Percentiles rank a stretch among this genome's conserved stretches.
phyloP scores from a whole-genome alignment of 2,113 vertebrate species.

The Equus przewalskii region DNA sequence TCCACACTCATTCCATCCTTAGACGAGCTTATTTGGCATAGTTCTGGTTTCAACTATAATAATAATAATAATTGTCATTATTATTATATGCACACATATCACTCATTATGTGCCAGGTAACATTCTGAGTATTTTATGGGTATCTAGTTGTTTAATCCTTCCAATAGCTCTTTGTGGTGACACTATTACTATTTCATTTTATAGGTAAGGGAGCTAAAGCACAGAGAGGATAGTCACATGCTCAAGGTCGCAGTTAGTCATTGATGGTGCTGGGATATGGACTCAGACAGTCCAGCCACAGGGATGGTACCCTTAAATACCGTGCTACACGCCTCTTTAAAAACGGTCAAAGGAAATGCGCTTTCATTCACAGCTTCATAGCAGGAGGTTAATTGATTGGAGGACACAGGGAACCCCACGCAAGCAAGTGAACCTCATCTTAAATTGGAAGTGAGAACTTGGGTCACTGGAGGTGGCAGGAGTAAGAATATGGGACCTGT shows the following conservation, averaged over 20 bases:
- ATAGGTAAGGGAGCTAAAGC: neutral
- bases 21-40: neutral
- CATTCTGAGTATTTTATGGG: neutral
- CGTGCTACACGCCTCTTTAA: neutral
- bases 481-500: neutral
- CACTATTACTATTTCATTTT: neutral
- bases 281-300: fast-evolving
- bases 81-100: neutral
- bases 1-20: neutral
- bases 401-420: neutral
- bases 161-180: too few relatives aligned
- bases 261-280: neutral
- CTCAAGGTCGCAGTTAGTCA: neutral
- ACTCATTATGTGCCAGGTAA: neutral
- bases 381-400: neutral
- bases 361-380: neutral
- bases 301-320: neutral
- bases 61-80: neutral
- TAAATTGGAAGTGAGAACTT: neutral
- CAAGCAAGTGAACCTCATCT: neutral
- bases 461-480: too few relatives aligned
- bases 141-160: too few relatives aligned
- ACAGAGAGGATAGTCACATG: neutral
- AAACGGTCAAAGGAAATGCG: too few relatives aligned
- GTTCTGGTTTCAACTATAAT: neutral